Conservation (phyloP, 2,888 invertebrate species). For the Candidula unifasciata region DNA sequence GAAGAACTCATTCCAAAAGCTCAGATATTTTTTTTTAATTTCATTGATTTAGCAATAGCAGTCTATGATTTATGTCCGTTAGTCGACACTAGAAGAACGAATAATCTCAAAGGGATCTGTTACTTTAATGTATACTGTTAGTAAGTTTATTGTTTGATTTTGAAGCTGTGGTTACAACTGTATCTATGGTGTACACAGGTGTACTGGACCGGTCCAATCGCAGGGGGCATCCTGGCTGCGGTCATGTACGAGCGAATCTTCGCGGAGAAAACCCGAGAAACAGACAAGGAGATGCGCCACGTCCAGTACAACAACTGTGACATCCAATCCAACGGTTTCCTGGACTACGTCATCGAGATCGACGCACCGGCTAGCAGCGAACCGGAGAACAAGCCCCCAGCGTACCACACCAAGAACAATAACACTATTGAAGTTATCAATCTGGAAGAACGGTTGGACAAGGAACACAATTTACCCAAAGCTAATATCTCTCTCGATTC, state of each 20-base stretch:
- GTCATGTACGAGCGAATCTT: slow-evolving; percentile 26
- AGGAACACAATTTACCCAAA: slow-evolving; percentile 7
- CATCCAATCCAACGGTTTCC: neutral
- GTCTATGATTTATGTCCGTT: too few species aligned
- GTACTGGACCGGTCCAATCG: slow-evolving; percentile 36
- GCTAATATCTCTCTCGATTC: neutral
- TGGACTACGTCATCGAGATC: slow-evolving; percentile 31
- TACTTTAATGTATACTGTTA: too few species aligned
- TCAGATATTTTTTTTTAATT: too few species aligned
- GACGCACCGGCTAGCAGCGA: neutral
- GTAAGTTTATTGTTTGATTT: too few species aligned
- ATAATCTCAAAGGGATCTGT: too few species aligned
- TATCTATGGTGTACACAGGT: slow-evolving; percentile 12
- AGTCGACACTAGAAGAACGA: too few species aligned
- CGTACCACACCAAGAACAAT: neutral
- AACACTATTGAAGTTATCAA: neutral
- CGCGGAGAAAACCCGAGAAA: slow-evolving; percentile 14
- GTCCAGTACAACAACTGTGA: neutral
- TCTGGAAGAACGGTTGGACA: neutral
- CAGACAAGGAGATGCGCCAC: neutral
- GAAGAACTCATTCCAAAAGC: too few species aligned
- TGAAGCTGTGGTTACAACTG: too few species aligned
- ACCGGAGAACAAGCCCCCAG: neutral
- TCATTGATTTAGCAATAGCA: too few species aligned
- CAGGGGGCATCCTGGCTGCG: slow-evolving; percentile 22